Percentiles rank a stretch among this genome's conserved stretches.
phyloP scores from a whole-genome alignment of 2,113 vertebrate species.

The Proterorhinus semilunaris region DNA sequence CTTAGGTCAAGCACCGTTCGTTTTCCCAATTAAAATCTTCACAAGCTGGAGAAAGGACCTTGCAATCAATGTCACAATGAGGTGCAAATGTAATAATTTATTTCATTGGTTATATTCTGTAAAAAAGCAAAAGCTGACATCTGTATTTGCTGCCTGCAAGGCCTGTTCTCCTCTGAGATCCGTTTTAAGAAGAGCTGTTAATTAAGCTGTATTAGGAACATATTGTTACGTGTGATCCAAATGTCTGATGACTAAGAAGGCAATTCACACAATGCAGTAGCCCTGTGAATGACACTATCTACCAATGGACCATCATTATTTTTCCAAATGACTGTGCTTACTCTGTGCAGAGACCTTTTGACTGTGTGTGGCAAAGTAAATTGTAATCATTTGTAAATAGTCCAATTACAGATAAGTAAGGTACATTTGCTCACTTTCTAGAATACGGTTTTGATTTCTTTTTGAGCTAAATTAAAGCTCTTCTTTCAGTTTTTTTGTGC shows the following conservation, averaged over 20 bases:
- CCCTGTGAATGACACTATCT: background rate
- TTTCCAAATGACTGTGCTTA: background rate
- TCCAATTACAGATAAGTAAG: too few species aligned
- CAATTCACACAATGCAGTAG: background rate
- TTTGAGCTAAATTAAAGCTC: too few species aligned
- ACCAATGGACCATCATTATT: background rate
- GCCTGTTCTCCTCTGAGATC: background rate
- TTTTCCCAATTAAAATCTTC: background rate
- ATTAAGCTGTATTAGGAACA: constrained; percentile 2
- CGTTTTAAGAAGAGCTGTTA: background rate
- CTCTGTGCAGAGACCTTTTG: too few species aligned
- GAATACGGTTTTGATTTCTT: too few species aligned
- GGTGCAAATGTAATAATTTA: background rate
- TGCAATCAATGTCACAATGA: background rate
- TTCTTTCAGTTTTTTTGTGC: too few species aligned
- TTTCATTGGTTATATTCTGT: background rate
- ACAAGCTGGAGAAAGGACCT: background rate
- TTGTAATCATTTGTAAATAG: too few species aligned
- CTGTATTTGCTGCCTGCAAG: background rate
- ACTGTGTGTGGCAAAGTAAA: too few species aligned
- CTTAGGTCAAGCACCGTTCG: background rate
- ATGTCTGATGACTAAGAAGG: background rate
- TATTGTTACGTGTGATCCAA: background rate
- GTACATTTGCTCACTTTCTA: too few species aligned
- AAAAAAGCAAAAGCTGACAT: background rate